Percentiles rank a stretch among this genome's conserved stretches.
Conservation (phyloP, 2,113 vertebrate genomes). For the Labeo rohita region DNA sequence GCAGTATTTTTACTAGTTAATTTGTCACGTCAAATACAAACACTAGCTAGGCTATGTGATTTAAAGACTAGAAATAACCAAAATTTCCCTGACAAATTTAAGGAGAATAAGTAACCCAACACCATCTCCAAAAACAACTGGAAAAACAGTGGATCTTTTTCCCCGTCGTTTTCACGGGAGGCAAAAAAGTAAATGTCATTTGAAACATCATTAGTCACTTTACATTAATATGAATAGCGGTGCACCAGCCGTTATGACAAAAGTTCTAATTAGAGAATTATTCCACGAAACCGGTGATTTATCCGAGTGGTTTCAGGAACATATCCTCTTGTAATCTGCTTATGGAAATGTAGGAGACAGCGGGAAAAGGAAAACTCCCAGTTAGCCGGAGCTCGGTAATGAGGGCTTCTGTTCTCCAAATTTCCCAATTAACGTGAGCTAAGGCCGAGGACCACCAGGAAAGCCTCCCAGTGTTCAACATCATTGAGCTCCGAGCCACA, state of each 20-base stretch:
- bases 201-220: conserved; percentile 25
- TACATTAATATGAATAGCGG: conserved; percentile 34
- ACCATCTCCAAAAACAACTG: neutral
- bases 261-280: conserved; percentile 82
- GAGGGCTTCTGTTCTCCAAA: conserved; percentile 77
- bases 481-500: conserved; percentile 61
- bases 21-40: neutral
- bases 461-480: conserved; percentile 63
- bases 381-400: conserved; percentile 75
- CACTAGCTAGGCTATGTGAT: neutral
- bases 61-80: neutral
- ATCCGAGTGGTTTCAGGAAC: conserved; percentile 75
- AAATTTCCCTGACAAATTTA: neutral
- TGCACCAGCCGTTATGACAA: conserved; percentile 65
- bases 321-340: conserved; percentile 86
- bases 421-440: conserved; percentile 82
- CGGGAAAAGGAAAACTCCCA: conserved; percentile 62
- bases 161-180: neutral
- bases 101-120: neutral
- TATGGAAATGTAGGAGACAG: conserved; percentile 75
- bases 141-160: neutral
- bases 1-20: neutral
- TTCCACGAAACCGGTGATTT: conserved; percentile 74
- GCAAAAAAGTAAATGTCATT: neutral
- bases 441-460: conserved; percentile 80